Conservation (phyloP, 2,888 invertebrate species). For the Rhopalosiphum nymphaeae region DNA sequence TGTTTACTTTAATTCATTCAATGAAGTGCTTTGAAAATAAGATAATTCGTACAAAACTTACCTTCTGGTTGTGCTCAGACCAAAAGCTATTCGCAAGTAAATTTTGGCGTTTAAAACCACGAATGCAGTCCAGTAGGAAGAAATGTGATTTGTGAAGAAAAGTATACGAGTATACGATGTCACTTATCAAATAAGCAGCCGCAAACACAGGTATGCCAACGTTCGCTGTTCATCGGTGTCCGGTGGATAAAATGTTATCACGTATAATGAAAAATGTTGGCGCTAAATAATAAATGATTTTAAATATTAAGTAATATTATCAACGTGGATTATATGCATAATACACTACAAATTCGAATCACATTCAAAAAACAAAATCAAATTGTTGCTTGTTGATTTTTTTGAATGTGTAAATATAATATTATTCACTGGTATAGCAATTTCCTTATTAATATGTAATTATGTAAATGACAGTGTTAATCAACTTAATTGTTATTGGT, state of each 20-base stretch:
- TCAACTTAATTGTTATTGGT: too few relatives aligned
- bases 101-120: not conserved
- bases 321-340: too few relatives aligned
- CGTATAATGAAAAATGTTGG: not conserved
- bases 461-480: too few relatives aligned
- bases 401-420: too few relatives aligned
- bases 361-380: too few relatives aligned
- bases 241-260: not conserved
- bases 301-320: not conserved
- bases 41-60: not conserved
- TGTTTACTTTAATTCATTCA: not conserved
- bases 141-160: not conserved
- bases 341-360: too few relatives aligned
- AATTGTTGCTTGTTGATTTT: too few relatives aligned
- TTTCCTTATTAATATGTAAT: too few relatives aligned
- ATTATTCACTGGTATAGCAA: too few relatives aligned
- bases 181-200: slow-evolving; percentile 26
- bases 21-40: not conserved
- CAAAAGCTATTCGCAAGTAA: not conserved
- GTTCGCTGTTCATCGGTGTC: not conserved
- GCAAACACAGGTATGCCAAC: slow-evolving; percentile 30
- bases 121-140: too few relatives aligned
- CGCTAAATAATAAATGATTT: not conserved
- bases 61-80: not conserved
- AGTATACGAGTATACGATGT: not conserved